Evolutionary conservation across 2,113 vertebrate genomes (phyloP), one percentile per base, ranked within the genome.

Genomic region (Naja naja): DNA sequence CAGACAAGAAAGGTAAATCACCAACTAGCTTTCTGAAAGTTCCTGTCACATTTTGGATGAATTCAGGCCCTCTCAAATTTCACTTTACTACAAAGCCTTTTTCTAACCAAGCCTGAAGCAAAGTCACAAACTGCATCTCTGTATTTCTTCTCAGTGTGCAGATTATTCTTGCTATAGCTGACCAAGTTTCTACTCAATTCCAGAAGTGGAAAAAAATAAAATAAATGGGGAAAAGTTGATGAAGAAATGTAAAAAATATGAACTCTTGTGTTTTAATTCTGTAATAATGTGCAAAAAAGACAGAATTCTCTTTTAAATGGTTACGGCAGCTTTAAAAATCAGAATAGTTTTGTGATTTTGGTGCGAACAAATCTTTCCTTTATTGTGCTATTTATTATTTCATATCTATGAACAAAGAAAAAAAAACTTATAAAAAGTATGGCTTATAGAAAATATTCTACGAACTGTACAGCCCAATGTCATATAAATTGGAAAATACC

Each of bases 151-250:
- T 58, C 69, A 18, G n/a, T 18, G 49, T 53, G 3, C 23, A 18
- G 11, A 2, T 23, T 27, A n/a, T 25, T 81, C 52, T 87, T 91
- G 10, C 0, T 0, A 30, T 47, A 34, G 60, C 90, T 81, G 91
- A 69, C 91, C 93, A 56, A 56, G 39, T 6, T 92, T 87, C 52
- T 56, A 18, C 64, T 88, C 85, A 56, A 86, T 94, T 94, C 95
- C 95, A 95, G 47, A 53, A 95, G 12, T 30, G 87, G 60, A 60
- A 85, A 95, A 95, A 95, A 94, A 95, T 96, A 95, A 95, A 55
- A 95, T 86, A 88, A 91, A 90, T 93, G 90, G 92, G 94, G 89
- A 64, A 52, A 30, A 81, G 69, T 89, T 52, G 94, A 43, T 0
- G 0, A 96, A 94, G 60, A 14, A 94, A 95, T 95, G 90, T 94